These are phyloP conservation scores for Siderastrea radians DNA, from an alignment of 92 coral and sea anemone genomes.

Conservation along the genomic window DNA sequence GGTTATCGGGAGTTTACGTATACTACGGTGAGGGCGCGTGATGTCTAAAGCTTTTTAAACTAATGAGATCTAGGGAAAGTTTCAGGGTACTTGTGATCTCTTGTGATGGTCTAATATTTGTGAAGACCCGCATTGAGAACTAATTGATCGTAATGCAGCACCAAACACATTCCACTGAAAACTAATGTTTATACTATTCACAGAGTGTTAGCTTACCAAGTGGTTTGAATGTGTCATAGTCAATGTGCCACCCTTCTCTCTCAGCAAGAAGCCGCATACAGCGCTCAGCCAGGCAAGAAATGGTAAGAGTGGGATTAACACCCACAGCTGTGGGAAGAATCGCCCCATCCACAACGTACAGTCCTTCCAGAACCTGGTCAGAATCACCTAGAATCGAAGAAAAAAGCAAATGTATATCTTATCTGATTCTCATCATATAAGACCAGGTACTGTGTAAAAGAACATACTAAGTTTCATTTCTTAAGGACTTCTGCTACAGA, in stretches of 20 bases:
- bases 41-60: no score
- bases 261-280: slow-evolving; percentile 66
- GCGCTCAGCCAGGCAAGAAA: slow-evolving; percentile 69
- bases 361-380: slow-evolving; percentile 44
- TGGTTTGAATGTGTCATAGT: slow-evolving; percentile 56
- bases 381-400: slow-evolving; percentile 42
- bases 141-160: neutral
- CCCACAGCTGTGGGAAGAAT: slow-evolving; percentile 67
- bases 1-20: no score
- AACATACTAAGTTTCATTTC: no score
- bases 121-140: no score
- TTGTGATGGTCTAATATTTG: no score
- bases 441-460: no score
- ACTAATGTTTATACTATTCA: neutral
- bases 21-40: no score
- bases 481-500: no score
- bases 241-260: slow-evolving; percentile 66
- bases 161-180: neutral
- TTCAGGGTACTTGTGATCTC: no score
- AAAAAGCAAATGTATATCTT: no score
- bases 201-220: slow-evolving; percentile 30
- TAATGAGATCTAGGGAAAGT: no score
- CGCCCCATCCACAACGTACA: slow-evolving; percentile 72
- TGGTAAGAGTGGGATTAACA: slow-evolving; percentile 69
- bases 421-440: no score